Evolutionary conservation across 2,888 invertebrate genomes (phyloP), one percentile per base, ranked within the genome.

Genomic region (Cyaniris semiargus): DNA sequence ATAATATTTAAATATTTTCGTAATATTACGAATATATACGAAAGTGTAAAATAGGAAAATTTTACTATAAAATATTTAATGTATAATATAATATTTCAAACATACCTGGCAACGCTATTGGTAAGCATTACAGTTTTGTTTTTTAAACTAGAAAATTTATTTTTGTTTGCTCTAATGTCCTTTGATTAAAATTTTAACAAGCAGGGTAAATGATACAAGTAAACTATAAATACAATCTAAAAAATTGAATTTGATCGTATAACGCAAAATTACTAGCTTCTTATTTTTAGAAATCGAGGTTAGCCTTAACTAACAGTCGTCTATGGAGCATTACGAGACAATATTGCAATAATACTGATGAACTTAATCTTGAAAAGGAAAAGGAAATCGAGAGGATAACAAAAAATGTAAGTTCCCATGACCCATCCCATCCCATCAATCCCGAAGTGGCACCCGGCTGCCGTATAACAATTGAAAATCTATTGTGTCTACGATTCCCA

Each of bases 381-480:
- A 90, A 85, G 77, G 93, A 93, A 83, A 84, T 93, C 8, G 88
- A 89, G 79, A 87, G 87, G 79, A 90, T 93, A 74, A 87, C 86
- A 5, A 86, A 85, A 85, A 84, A 91, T 82, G 93, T 93, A 85
- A 84, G 88, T 81, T 56, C n/a, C 6, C n/a, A n/a, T n/a, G n/a
- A n/a, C n/a, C n/a, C n/a, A n/a, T n/a, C n/a, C n/a, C n/a, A n/a
- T n/a, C n/a, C n/a, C n/a, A n/a, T n/a, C n/a, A n/a, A n/a, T n/a
- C n/a, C n/a, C n/a, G n/a, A n/a, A n/a, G n/a, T n/a, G n/a, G n/a
- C n/a, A n/a, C n/a, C n/a, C n/a, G n/a, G n/a, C n/a, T n/a, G n/a
- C n/a, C n/a, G n/a, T n/a, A n/a, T n/a, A n/a, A n/a, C n/a, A n/a
- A n/a, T n/a, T n/a, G n/a, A n/a, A n/a, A n/a, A n/a, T n/a, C n/a